Base-by-base conservation (phyloP, 2,113 vertebrate species). In the Chunga burmeisteri region DNA sequence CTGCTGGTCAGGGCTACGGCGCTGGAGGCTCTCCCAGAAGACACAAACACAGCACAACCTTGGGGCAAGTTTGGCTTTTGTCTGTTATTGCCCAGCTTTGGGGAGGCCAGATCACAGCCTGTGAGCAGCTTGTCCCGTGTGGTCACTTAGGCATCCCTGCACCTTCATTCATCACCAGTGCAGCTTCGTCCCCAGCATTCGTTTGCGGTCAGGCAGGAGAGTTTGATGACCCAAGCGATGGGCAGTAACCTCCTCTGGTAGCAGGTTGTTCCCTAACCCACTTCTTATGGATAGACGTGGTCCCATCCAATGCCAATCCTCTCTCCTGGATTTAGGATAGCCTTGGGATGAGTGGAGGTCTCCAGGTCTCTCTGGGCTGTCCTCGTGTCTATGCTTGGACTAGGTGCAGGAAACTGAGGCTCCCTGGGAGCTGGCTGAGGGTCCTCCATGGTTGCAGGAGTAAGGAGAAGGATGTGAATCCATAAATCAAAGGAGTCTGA, bases 401-500 rank as follows among this genome's bases (percentile, higher is more conserved):
- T 13, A 17, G 29, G 23, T 47, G 46, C 21, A 59, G 86, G 68
- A 9, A 80, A 1, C n/a, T 11, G 73, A 63, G 47, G 23, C 30
- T 56, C 27, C 61, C 30, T 67, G 66, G 47, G 49, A 68, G 38
- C 40, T 67, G 88, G 16, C 53, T 23, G 49, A 58, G 75, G 55
- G 0, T 46, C 21, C 50, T 74, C 34, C 14, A 0, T 0, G 8
- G 63, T 8, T 56, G 67, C 9, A 26, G 81, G 53, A 30, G 23
- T 16, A 7, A 10, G 42, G 71, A 78, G 29, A 7, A 52, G 50
- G 46, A 20, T 26, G 56, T 65, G 44, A 65, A 73, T 30, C 67
- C 40, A 5, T 61, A 21, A 73, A 68, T 25, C 58, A 25, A 78
- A 78, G 80, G 38, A 78, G n/a, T 55, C 12, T 68, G 71, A 53